Evolutionary conservation across 2,888 invertebrate genomes (phyloP), one percentile per base, ranked within the genome.

Genomic region (Dendrolimus pini): DNA sequence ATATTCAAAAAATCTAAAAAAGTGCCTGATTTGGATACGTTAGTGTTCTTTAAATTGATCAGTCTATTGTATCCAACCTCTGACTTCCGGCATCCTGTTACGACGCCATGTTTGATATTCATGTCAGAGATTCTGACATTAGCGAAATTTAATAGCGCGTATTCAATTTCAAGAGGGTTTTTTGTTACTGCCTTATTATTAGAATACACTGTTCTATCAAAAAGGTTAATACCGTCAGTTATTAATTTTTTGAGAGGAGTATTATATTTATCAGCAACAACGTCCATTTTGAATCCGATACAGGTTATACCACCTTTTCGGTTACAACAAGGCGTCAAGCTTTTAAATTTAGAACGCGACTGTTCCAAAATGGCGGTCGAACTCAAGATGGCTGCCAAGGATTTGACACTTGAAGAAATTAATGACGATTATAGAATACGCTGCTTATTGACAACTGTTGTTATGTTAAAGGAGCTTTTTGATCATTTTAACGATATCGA

Each of bases 41-140:
- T 98, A 53, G 85, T 97, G 64, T 94, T 96, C 74, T 94, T 98
- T 61, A 97, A 98, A 85, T 74, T 97, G 63, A 92, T 97, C 6
- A 94, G 95, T 8, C 82, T 95, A 54, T 77, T 98, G 58, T 99
- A 96, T 83, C 96, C 98, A 0, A 95, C 97, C 0, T 97, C 98
- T 0, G 98, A 99, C 84, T 97, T 95, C 77, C 92, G 94, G 53
- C 98, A 99, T 91, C 94, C 95, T 0, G 93, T 98, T 6, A 95
- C 95, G n/a, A 96, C 96, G 12, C 97, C 98, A n/a, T 90, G 92
- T 67, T 89, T 96, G 67, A 89, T 96, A 63, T 96, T 98, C 68
- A 96, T 98, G 85, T 93, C 95, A 53, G 95, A 97, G 79, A 95
- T 98, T 72, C 80, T 97, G 68, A 90, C 92, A 2, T 88, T 90